Evolutionary conservation across 2,888 invertebrate species (phyloP), one percentile per base, ranked within the genome.

Genomic region (Spicauda simplicius): DNA sequence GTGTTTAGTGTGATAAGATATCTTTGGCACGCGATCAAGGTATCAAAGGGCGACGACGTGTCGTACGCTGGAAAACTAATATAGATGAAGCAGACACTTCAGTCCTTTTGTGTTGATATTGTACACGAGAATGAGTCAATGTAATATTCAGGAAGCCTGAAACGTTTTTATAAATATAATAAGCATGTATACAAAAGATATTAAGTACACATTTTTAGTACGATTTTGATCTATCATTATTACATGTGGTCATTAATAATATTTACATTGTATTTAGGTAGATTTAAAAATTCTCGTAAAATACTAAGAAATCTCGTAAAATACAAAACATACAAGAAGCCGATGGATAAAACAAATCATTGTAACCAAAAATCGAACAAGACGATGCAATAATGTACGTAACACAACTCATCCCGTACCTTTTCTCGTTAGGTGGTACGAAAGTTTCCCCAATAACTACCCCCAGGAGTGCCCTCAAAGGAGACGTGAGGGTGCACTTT

Each of bases 361-460:
- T 11, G 19, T 18, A 60, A n/a, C 56, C n/a, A 52, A n/a, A 57
- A 37, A 33, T 50, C 12, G 19, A 56, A 19, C 20, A 16, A 41
- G 20, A 54, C 0, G 25, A 41, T 54, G 30, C 7, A 62, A 41
- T 41, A 55, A 45, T 1, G 19, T 12, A 45, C 16, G 45, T 20
- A 55, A 59, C 60, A 61, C 60, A 61, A 52, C 19, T 56, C 52
- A 41, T 41, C 18, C 57, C 20, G 11, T 41, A 64, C 50, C 19
- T 18, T 56, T 53, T 8, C 33, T 12, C 58, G n/a, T 65, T 65
- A 11, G 41, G 53, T 45, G 59, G 48, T 20, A 66, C 12, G 54
- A 50, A 50, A 66, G 60, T 66, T 66, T 66, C 55, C 50, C 66
- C 66, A 66, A 66, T 66, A 66, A 66, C 60, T 66, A 60, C 55